These are phyloP conservation scores for Rallus limicola DNA, from an alignment of 2,113 vertebrate species.

Conservation along the genomic window DNA sequence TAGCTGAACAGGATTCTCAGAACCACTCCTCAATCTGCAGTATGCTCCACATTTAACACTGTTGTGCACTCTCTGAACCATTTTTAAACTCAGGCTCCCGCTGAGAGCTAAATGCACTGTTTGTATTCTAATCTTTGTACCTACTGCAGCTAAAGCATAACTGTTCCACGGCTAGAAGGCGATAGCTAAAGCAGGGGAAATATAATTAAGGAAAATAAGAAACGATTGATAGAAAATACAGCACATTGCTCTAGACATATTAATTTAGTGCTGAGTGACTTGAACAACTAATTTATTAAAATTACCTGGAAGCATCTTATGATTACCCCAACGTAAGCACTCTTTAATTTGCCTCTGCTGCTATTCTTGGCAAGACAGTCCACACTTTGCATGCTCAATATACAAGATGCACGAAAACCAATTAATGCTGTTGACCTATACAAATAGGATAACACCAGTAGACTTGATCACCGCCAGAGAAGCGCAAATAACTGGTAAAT, in stretches of 20 bases:
- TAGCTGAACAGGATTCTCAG: not conserved
- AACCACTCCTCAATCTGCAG: not conserved
- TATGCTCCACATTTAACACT: not conserved
- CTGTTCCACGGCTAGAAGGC: conserved; percentile 28
- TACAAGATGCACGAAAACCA: not conserved
- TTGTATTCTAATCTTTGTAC: conserved; percentile 47
- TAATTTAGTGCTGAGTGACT: conserved; percentile 58
- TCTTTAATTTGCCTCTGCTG: conserved; percentile 54
- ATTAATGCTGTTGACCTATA: conserved; percentile 44
- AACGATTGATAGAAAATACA: conserved; percentile 57
- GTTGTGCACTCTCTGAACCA: conserved; percentile 17
- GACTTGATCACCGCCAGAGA: not conserved
- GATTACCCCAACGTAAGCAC: conserved; percentile 61
- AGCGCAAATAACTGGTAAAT: conserved; percentile 16
- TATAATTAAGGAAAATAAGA: conserved; percentile 64
- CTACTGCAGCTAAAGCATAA: conserved; percentile 41
- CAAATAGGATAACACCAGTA: conserved; percentile 13
- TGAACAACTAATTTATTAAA: conserved; percentile 54
- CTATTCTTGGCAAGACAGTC: conserved; percentile 31
- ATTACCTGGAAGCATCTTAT: conserved; percentile 63
- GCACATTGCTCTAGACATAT: conserved; percentile 43
- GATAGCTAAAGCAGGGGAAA: conserved; percentile 49
- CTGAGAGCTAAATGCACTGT: conserved; percentile 42
- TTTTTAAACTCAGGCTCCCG: conserved; percentile 32
- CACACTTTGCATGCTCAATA: conserved; percentile 9